These are phyloP conservation scores for Acrobasis repandana DNA, from an alignment of 2,888 invertebrate species.

Conservation along the genomic window DNA sequence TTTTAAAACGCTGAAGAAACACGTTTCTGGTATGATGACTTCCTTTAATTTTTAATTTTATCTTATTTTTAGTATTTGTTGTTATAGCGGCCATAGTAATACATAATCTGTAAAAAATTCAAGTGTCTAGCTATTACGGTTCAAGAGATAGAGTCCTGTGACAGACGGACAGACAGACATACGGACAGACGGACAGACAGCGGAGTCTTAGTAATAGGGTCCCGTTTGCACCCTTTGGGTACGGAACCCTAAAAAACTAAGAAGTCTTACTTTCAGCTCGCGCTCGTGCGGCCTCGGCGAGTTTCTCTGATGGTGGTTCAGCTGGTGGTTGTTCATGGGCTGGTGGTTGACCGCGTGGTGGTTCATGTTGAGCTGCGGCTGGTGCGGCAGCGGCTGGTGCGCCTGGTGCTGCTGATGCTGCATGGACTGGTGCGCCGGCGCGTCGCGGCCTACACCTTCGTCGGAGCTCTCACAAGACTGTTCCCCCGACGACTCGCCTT, in stretches of 20 bases:
- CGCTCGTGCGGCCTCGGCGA: constrained; percentile 69
- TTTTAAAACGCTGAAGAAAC: too few relatives aligned
- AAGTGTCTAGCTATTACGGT: too few relatives aligned
- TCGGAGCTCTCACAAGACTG: constrained; percentile 78
- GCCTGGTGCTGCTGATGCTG: constrained; percentile 45
- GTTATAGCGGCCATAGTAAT: too few relatives aligned
- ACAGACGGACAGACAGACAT: too few relatives aligned
- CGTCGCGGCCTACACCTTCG: constrained; percentile 75
- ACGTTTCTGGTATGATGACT: too few relatives aligned
- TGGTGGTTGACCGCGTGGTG: constrained; percentile 56
- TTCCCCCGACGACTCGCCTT: constrained; percentile 75
- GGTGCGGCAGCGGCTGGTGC: constrained; percentile 43
- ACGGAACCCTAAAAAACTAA: background rate
- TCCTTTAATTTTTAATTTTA: too few relatives aligned
- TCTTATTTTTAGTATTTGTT: too few relatives aligned
- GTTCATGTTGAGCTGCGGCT: constrained; percentile 47
- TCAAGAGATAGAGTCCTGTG: too few relatives aligned
- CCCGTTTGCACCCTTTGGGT: too few relatives aligned
- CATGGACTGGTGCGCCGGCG: constrained; percentile 47
- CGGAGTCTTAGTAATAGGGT: too few relatives aligned
- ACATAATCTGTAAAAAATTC: too few relatives aligned
- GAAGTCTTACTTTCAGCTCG: constrained; percentile 60
- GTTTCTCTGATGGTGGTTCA: constrained; percentile 64
- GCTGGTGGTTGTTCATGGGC: constrained; percentile 50
- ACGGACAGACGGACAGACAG: too few relatives aligned